phyloP scores from a whole-genome alignment of 1,140 invertebrate genomes.

The Drosophila takahashii region DNA sequence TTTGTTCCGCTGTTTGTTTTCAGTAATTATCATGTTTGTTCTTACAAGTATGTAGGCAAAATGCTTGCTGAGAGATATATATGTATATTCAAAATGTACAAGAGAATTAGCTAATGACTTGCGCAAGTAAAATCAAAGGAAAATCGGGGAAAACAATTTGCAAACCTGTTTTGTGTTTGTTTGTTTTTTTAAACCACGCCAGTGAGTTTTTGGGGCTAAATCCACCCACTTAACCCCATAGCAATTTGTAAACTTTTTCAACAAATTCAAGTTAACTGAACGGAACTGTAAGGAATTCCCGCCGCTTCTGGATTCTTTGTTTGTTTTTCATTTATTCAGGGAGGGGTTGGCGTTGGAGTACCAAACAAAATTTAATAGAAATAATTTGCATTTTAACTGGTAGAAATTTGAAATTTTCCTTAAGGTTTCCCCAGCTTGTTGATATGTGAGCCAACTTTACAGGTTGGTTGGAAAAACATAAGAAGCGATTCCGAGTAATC shows the following conservation, averaged over 20 bases:
- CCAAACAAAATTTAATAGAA: constrained; percentile 15
- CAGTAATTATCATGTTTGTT: constrained; percentile 33
- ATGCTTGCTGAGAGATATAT: constrained; percentile 38
- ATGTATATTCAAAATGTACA: constrained; percentile 50
- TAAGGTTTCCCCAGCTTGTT: background rate
- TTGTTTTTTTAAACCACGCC: constrained; percentile 5
- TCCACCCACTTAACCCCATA: constrained; percentile 20
- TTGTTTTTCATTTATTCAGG: constrained; percentile 2
- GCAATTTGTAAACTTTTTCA: constrained; percentile 25
- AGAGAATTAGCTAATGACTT: constrained; percentile 41
- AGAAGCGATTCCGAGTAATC: constrained; percentile 29
- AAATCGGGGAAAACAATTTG: constrained; percentile 18
- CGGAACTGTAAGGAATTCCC: constrained; percentile 9
- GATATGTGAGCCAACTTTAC: constrained; percentile 10
- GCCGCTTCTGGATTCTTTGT: constrained; percentile 14
- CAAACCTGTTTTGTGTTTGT: constrained; percentile 1
- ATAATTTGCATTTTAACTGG: constrained; percentile 31
- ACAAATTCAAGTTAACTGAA: constrained; percentile 31
- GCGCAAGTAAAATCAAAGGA: constrained; percentile 15
- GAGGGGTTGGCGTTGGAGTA: background rate
- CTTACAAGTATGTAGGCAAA: constrained; percentile 37
- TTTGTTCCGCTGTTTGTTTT: constrained; percentile 44
- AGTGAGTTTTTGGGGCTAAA: background rate
- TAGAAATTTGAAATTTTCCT: background rate
- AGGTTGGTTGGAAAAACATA: constrained; percentile 1